Evolutionary conservation across 2,113 vertebrate species (phyloP).

Genomic region (Nymphicus hollandicus): DNA sequence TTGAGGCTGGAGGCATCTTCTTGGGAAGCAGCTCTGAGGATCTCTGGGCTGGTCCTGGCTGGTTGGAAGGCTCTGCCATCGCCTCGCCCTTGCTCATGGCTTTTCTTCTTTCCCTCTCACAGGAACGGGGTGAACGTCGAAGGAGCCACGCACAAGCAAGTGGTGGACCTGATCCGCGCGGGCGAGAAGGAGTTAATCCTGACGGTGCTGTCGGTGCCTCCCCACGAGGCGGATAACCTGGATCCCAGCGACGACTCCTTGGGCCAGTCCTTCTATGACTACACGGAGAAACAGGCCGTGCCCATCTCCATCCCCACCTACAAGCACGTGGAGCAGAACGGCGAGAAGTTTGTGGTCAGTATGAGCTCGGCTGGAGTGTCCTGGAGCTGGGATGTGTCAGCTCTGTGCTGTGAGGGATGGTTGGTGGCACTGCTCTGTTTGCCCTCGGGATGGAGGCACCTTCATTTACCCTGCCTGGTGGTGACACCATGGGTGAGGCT

Average conservation of each 20-base stretch:
- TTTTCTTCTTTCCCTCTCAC: not conserved
- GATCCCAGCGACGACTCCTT: slow-evolving; percentile 89
- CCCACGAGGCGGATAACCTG: slow-evolving; percentile 89
- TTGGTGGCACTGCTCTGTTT: not conserved
- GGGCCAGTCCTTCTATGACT: slow-evolving; percentile 91
- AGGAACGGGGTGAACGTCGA: slow-evolving; percentile 95
- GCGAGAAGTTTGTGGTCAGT: slow-evolving; percentile 97
- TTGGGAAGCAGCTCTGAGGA: accelerated
- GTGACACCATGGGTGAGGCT: accelerated
- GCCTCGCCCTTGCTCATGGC: slow-evolving; percentile 24
- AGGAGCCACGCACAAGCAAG: slow-evolving; percentile 96
- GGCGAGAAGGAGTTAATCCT: slow-evolving; percentile 93
- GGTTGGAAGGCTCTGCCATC: not conserved
- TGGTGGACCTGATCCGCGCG: slow-evolving; percentile 95
- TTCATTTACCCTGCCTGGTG: not conserved
- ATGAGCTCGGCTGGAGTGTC: not conserved
- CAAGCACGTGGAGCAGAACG: slow-evolving; percentile 96
- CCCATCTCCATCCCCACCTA: slow-evolving; percentile 97
- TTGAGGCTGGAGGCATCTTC: not conserved
- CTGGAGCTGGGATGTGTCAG: not conserved
- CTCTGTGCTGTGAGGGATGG: not conserved
- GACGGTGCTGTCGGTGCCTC: slow-evolving; percentile 91
- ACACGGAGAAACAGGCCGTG: slow-evolving; percentile 94
- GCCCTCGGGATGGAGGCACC: not conserved
- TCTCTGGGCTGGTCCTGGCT: not conserved